Conservation (phyloP, 2,888 invertebrate species). For the Acanthosepion lycidas region DNA sequence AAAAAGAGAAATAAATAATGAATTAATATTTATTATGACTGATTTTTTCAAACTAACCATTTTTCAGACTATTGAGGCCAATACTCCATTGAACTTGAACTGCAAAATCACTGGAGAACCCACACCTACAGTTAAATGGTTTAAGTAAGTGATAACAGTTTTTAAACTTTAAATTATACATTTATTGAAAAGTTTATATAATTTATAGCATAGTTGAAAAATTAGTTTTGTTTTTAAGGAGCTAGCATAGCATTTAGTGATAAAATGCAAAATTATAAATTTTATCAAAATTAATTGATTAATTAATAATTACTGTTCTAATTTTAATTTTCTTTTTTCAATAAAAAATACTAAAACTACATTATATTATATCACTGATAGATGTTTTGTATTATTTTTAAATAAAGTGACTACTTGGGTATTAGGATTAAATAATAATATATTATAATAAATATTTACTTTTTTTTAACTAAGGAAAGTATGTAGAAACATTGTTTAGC, state of each 20-base stretch:
- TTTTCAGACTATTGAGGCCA: slow-evolving; percentile 70
- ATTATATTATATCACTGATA: not conserved
- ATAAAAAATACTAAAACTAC: not conserved
- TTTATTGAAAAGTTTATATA: not conserved
- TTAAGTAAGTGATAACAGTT: slow-evolving; percentile 80
- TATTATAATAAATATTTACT: not conserved
- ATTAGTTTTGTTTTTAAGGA: not conserved
- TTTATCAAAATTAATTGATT: not conserved
- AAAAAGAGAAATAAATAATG: not conserved
- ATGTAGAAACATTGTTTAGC: not conserved
- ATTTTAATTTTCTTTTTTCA: not conserved
- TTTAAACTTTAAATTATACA: not conserved
- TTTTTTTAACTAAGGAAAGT: not conserved
- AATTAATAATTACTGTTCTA: not conserved
- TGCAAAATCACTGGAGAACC: slow-evolving; percentile 92
- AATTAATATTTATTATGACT: not conserved
- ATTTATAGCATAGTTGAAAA: not conserved
- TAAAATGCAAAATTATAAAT: not conserved
- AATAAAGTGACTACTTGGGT: not conserved
- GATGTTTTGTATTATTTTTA: not conserved
- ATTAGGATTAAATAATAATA: not conserved
- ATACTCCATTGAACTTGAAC: slow-evolving; percentile 76
- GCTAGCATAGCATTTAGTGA: not conserved
- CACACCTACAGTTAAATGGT: slow-evolving; percentile 91
- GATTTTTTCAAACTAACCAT: slow-evolving; percentile 43